Percentiles rank a stretch among this genome's conserved stretches.
These are phyloP conservation scores for Colostygia pectinataria DNA, from an alignment of 2,888 invertebrate genomes.

Conservation along the genomic window DNA sequence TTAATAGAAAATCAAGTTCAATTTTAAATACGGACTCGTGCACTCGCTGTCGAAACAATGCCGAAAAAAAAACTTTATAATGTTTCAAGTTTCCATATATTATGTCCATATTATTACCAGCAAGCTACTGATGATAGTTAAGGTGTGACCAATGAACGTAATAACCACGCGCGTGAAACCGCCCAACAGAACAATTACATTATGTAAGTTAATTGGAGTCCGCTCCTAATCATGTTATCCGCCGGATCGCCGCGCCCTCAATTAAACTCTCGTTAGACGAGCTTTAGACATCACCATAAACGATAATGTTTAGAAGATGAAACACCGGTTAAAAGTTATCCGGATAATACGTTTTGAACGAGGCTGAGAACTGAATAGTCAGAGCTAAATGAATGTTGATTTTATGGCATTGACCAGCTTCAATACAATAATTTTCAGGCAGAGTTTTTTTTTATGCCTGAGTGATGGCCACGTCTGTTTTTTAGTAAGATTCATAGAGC, in stretches of 20 bases:
- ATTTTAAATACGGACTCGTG: too few relatives aligned
- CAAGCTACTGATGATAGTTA: neutral
- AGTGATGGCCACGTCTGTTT: too few relatives aligned
- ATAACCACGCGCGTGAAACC: conserved; percentile 39
- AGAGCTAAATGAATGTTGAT: too few relatives aligned
- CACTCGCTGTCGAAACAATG: too few relatives aligned
- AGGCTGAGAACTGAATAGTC: neutral
- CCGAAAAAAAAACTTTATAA: too few relatives aligned
- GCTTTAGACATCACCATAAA: conserved; percentile 48
- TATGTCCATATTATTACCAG: too few relatives aligned
- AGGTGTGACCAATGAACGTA: conserved; percentile 13
- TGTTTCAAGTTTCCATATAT: too few relatives aligned
- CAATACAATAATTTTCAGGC: too few relatives aligned
- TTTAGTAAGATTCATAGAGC: too few relatives aligned
- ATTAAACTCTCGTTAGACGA: conserved; percentile 78
- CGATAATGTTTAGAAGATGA: conserved; percentile 41
- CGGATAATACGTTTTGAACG: conserved; percentile 11
- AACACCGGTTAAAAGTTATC: conserved; percentile 17
- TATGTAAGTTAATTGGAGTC: conserved; percentile 68
- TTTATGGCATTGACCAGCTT: too few relatives aligned
- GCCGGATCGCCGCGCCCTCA: conserved; percentile 70
- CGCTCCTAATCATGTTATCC: conserved; percentile 70
- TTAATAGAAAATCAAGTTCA: too few relatives aligned
- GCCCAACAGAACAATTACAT: conserved; percentile 71
- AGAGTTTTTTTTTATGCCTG: too few relatives aligned